Evolutionary conservation across 2,888 invertebrate genomes (phyloP).

Genomic region (Zygogramma bicolorata): DNA sequence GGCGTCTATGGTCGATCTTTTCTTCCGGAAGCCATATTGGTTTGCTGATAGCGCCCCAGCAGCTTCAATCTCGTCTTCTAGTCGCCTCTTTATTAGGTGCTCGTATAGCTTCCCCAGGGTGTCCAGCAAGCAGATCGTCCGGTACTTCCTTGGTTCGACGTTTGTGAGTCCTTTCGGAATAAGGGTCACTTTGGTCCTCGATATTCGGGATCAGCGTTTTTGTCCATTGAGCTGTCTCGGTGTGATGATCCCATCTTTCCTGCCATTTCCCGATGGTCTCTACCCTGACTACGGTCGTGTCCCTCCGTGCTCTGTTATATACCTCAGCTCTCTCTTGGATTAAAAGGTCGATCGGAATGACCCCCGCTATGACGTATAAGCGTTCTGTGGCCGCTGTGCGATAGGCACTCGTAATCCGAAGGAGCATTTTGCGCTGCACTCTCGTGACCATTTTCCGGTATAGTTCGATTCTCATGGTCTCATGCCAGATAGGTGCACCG

Average conservation of each 20-base stretch:
- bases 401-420: not conserved
- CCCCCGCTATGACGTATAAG: not conserved
- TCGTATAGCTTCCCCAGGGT: not conserved
- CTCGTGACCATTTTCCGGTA: not conserved
- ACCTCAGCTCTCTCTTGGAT: not conserved
- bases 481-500: constrained; percentile 19
- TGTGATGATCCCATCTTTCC: not conserved
- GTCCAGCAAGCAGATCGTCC: not conserved
- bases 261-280: not conserved
- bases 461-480: not conserved
- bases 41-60: not conserved
- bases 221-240: not conserved
- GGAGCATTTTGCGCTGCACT: not conserved
- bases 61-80: not conserved
- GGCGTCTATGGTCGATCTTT: not conserved
- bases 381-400: not conserved
- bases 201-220: not conserved
- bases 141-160: not conserved
- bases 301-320: not conserved
- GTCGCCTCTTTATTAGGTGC: not conserved
- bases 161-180: too few species aligned
- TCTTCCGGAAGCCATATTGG: constrained; percentile 9
- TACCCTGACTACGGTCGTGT: not conserved
- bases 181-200: not conserved
- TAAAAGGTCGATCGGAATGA: not conserved